Conservation (phyloP, 2,797 vertebrate genomes). For the Bucorvus abyssinicus region DNA sequence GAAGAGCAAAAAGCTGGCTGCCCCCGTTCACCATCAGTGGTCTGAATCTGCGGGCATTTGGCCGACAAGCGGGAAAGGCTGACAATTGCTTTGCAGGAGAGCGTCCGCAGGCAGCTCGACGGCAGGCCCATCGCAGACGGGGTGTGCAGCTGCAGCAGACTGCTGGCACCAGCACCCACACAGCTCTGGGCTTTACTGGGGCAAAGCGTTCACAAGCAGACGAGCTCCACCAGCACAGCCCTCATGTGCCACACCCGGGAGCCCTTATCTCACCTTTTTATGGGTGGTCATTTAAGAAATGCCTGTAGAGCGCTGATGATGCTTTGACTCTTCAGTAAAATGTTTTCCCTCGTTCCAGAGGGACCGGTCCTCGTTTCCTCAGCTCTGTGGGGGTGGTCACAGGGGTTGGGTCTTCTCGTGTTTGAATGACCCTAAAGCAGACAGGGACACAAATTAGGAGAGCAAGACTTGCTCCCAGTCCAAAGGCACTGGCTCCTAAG, state of each 20-base stretch:
- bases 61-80: fast-evolving
- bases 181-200: fast-evolving
- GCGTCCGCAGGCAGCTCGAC: fast-evolving
- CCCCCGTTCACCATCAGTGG: background rate
- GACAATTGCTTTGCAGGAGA: background rate
- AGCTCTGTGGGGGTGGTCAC: background rate
- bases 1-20: background rate
- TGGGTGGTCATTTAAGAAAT: background rate
- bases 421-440: background rate
- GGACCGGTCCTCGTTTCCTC: background rate
- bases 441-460: background rate
- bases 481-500: background rate
- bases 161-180: background rate
- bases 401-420: background rate
- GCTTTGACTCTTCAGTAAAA: background rate
- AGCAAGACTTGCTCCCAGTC: background rate
- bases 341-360: fast-evolving
- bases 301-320: fast-evolving
- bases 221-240: background rate
- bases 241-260: fast-evolving
- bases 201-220: background rate
- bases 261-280: background rate
- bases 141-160: background rate
- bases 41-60: background rate
- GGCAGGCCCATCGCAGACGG: fast-evolving